phyloP scores from a whole-genome alignment of 2,888 invertebrate genomes.

The Himalopsyche japonica region DNA sequence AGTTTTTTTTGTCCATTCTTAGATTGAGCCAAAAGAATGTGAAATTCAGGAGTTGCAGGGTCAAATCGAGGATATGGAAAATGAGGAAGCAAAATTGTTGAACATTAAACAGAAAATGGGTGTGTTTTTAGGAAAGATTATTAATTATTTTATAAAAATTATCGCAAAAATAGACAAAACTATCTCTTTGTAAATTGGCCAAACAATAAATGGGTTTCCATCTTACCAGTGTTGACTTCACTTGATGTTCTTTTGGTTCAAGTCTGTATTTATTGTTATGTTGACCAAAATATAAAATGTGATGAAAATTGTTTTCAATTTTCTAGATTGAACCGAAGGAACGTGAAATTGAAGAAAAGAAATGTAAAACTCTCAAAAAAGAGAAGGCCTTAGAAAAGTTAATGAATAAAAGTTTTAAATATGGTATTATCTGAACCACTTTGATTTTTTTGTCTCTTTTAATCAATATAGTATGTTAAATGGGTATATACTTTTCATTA shows the following conservation, averaged over 20 bases:
- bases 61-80: conserved; percentile 84
- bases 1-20: conserved; percentile 43
- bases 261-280: neutral
- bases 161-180: too few species aligned
- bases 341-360: conserved; percentile 80
- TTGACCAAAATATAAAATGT: neutral
- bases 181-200: too few species aligned
- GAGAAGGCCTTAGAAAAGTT: conserved; percentile 80
- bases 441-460: neutral
- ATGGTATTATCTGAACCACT: conserved; percentile 15
- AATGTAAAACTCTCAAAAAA: conserved; percentile 80
- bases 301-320: conserved; percentile 31
- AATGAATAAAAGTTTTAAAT: conserved; percentile 66
- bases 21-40: conserved; percentile 83
- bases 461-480: neutral
- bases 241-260: conserved; percentile 11
- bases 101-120: conserved; percentile 48
- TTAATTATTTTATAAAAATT: too few species aligned
- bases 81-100: conserved; percentile 72
- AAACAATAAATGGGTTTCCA: too few species aligned
- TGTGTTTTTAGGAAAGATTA: too few species aligned
- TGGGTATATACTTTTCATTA: neutral
- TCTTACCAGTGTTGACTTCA: neutral
- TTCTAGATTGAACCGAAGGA: conserved; percentile 82
- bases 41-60: conserved; percentile 79